Evolutionary conservation across 1,140 invertebrate genomes (phyloP), one percentile per base, ranked within the genome.

Genomic region (Dinoponera quadriceps): DNA sequence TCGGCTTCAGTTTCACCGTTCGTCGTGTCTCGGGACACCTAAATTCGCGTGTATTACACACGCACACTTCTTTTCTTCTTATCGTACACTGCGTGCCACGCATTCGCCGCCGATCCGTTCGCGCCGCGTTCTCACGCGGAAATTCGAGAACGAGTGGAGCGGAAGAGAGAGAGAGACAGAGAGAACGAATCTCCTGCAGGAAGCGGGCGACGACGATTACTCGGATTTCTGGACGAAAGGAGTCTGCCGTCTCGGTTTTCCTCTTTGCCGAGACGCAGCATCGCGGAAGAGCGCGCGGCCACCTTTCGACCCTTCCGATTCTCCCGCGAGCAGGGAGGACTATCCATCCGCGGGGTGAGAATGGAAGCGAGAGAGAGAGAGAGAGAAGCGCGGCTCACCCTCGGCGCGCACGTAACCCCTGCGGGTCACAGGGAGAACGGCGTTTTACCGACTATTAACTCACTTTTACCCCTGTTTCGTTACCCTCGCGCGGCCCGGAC

Each of bases 401-500:
- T 49, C 48, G n/a, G 57, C 38, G 27, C 66, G 60, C 59, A 29
- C 33, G 60, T 29, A 82, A 86, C 62, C 86, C 59, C 77, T 82
- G 18, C 75, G 89, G 92, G 92, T 92, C 88, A 90, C 74, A 44
- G 90, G 91, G 86, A 93, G 93, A 94, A 93, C 94, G 92, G 93
- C 92, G 93, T 94, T 94, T 94, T 94, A 94, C 94, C 94, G 92
- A 94, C 94, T 94, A 94, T 94, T 94, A 94, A 94, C 94, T 94
- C 93, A 93, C 93, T 93, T 94, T 94, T 94, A 94, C 93, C 93
- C 75, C 93, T 91, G 84, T 91, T 93, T 91, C 82, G 77, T 55
- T 88, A 88, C 88, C 85, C 87, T 85, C 77, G 71, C 49, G 65
- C 38, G 38, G 18, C 48, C 29, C 44, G 60, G 66, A 59, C 18